Conservation (phyloP, 2,113 vertebrate species). For the Tympanuchus pallidicinctus region DNA sequence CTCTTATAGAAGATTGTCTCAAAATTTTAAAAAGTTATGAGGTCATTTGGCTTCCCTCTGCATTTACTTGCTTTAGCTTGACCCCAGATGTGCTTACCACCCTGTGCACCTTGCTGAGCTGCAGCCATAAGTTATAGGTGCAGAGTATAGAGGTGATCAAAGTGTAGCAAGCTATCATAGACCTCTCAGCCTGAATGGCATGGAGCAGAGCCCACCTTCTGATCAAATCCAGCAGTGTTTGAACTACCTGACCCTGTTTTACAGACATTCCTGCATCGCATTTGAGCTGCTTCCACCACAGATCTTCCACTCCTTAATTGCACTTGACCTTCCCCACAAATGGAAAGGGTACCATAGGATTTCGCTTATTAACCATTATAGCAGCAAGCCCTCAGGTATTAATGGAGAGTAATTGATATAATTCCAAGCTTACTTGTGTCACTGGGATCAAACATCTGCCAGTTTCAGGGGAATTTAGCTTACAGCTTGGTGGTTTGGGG, state of each 20-base stretch:
- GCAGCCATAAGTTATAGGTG: rapidly evolving
- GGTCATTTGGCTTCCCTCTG: neutral
- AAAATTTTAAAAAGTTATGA: neutral
- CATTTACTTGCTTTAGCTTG: neutral
- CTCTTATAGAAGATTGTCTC: neutral
- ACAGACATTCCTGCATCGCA: neutral
- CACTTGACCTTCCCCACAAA: slow-evolving; percentile 42
- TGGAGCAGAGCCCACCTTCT: neutral
- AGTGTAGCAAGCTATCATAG: neutral
- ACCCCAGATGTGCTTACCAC: neutral
- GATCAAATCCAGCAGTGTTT: neutral
- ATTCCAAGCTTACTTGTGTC: slow-evolving; percentile 16
- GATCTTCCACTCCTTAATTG: slow-evolving; percentile 16
- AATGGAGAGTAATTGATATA: slow-evolving; percentile 50
- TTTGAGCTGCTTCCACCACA: neutral
- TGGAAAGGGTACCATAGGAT: slow-evolving; percentile 29
- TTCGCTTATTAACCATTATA: slow-evolving; percentile 45
- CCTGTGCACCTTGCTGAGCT: neutral
- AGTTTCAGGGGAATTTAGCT: slow-evolving; percentile 37
- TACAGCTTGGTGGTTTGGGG: neutral
- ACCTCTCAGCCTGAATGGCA: neutral
- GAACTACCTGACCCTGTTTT: neutral
- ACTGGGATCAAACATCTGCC: slow-evolving; percentile 7
- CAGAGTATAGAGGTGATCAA: neutral
- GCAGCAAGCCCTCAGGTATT: neutral